Evolutionary conservation across 2,888 invertebrate genomes (phyloP), one percentile per base, ranked within the genome.

Genomic region (Eremobia ochroleuca): DNA sequence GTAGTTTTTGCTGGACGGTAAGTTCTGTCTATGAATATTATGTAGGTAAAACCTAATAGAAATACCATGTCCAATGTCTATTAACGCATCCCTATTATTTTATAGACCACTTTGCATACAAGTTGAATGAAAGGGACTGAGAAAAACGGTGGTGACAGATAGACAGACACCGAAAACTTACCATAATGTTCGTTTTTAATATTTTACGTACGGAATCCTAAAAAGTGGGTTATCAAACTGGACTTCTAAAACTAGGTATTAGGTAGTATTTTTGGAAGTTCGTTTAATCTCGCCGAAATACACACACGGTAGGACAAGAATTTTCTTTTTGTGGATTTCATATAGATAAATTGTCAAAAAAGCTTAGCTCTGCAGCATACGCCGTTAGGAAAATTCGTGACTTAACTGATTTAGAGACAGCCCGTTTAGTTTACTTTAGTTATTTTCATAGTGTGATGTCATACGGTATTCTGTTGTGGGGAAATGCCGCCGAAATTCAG

Each of bases 271-370:
- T 77, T 68, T 40, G 52, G 58, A 58, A 64, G 28, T 71, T 67
- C 40, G 37, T 75, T 83, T 72, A 74, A 83, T 79, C 71, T 71
- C 68, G 13, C 34, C 55, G 40, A 83, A 83, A 83, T 43, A 73
- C 70, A 79, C 52, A 34, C n/a, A n/a, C n/a, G n/a, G n/a, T n/a
- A n/a, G n/a, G 79, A 74, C 55, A 72, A 58, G 68, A 83, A 58
- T 55, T 34, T 74, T 74, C 62, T 79, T 83, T 79, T 82, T 79
- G 68, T 72, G 34, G 21, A n/a, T n/a, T n/a, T n/a, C n/a, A n/a
- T n/a, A n/a, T n/a, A n/a, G n/a, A n/a, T n/a, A n/a, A n/a, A n/a
- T n/a, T n/a, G n/a, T n/a, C n/a, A n/a, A n/a, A n/a, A n/a, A n/a
- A n/a, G n/a, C n/a, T n/a, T n/a, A n/a, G n/a, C n/a, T n/a, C n/a